phyloP scores from a whole-genome alignment of 2,888 invertebrate genomes.

The Sthenelais limicola region DNA sequence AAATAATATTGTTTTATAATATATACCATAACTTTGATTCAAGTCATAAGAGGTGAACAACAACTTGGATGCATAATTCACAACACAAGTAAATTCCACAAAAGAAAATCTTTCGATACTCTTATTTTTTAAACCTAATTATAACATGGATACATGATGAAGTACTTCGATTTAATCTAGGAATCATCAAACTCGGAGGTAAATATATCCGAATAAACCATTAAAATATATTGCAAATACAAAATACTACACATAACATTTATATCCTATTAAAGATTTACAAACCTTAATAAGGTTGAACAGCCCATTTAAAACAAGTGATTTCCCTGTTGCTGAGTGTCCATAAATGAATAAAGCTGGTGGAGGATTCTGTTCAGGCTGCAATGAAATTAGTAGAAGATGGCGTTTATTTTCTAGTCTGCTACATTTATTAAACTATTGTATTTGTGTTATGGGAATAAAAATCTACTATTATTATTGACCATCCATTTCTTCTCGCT shows the following conservation, averaged over 20 bases:
- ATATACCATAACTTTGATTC: not conserved
- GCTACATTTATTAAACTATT: not conserved
- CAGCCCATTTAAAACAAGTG: constrained; percentile 33
- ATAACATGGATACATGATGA: not conserved
- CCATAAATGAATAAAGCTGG: constrained; percentile 37
- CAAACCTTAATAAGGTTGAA: too few species aligned
- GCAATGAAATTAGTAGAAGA: not conserved
- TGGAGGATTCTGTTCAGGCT: constrained; percentile 2
- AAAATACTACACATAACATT: too few species aligned
- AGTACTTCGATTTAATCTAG: not conserved
- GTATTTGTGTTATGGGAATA: not conserved
- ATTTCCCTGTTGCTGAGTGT: constrained; percentile 45
- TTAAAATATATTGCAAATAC: not conserved
- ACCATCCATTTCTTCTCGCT: too few species aligned
- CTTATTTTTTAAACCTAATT: not conserved
- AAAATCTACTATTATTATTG: not conserved
- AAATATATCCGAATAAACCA: not conserved
- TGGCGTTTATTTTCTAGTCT: not conserved
- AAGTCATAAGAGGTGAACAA: too few species aligned
- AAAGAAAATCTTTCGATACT: not conserved
- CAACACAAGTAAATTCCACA: not conserved
- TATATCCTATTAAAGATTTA: too few species aligned
- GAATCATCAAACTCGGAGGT: not conserved
- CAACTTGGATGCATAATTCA: not conserved
- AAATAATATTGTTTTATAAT: not conserved